A percentile compares a stretch with the other conserved stretches of the same genome.
These are phyloP conservation scores for Pogoniulus pusillus DNA, from an alignment of 2,797 vertebrate species.

Conservation along the genomic window DNA sequence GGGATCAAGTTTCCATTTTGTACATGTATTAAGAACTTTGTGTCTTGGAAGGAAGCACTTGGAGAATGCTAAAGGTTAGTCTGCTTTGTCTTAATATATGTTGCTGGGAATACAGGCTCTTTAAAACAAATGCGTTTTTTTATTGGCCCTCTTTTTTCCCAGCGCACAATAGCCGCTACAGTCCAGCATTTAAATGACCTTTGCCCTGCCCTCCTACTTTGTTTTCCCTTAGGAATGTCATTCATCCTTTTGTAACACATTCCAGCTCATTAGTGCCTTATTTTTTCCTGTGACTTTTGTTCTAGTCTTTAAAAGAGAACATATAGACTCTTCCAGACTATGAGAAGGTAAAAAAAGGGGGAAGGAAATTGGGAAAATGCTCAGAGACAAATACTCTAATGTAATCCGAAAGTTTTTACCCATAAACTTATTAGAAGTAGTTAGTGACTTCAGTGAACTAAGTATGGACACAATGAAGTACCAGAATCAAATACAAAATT, in stretches of 20 bases:
- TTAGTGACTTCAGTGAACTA: not conserved
- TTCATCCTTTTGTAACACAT: constrained; percentile 71
- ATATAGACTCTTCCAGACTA: not conserved
- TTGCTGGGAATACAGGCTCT: not conserved
- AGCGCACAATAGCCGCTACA: constrained; percentile 71
- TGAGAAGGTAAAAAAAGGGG: not conserved
- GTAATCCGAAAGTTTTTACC: not conserved
- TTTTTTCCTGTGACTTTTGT: constrained; percentile 53
- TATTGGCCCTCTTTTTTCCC: constrained; percentile 39
- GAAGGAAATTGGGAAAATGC: not conserved
- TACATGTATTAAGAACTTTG: not conserved
- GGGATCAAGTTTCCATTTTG: not conserved
- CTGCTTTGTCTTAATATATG: constrained; percentile 25
- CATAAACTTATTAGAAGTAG: not conserved
- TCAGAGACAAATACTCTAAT: not conserved
- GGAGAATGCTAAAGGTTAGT: constrained; percentile 14
- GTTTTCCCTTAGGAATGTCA: constrained; percentile 77
- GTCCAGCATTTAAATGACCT: constrained; percentile 76
- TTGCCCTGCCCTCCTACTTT: constrained; percentile 73
- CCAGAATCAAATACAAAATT: not conserved
- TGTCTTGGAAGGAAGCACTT: not conserved
- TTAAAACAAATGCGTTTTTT: constrained; percentile 52
- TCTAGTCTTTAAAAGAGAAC: constrained; percentile 28
- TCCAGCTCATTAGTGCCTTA: constrained; percentile 48
- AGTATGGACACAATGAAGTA: not conserved